Percentiles rank a stretch among this genome's conserved stretches.
Evolutionary conservation across 1,140 invertebrate genomes (phyloP).

Genomic region (Pseudomyrmex dendroicus): DNA sequence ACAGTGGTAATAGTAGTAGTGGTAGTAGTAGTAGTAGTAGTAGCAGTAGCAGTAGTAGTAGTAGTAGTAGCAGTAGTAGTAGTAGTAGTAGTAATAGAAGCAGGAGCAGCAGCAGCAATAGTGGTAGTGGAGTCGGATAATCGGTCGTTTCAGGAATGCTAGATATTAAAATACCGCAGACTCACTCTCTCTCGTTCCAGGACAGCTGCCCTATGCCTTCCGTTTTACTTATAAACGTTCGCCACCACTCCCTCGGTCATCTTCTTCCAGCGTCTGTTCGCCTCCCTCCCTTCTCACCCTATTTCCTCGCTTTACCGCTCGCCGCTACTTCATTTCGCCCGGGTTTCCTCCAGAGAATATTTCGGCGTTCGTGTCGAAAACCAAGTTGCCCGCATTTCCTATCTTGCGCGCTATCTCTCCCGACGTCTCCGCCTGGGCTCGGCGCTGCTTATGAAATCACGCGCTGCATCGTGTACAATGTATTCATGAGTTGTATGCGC

Average conservation of each 20-base stretch:
- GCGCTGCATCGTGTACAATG: constrained; percentile 38
- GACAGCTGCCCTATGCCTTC: constrained; percentile 60
- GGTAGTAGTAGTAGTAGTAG: neutral
- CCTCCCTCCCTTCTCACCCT: constrained; percentile 65
- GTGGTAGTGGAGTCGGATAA: constrained; percentile 76
- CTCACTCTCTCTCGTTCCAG: constrained; percentile 78
- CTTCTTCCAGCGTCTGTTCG: neutral
- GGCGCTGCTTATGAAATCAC: constrained; percentile 55
- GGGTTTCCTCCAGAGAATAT: constrained; percentile 54
- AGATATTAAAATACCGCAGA: constrained; percentile 85
- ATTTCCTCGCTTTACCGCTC: constrained; percentile 65
- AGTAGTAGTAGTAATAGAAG: constrained; percentile 39
- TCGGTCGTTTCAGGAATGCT: constrained; percentile 83
- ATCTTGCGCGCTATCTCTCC: neutral
- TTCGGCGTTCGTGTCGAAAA: constrained; percentile 42
- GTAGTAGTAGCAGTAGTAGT: no score
- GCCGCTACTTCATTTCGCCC: constrained; percentile 63
- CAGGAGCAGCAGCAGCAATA: constrained; percentile 42
- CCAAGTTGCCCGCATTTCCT: constrained; percentile 28
- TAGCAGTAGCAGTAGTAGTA: constrained; percentile 9
- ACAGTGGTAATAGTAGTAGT: no score
- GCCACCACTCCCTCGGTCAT: constrained; percentile 47
- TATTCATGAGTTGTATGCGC: constrained; percentile 51
- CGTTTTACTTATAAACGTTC: constrained; percentile 40
- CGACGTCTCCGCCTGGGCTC: constrained; percentile 2